Conservation (phyloP, 2,797 vertebrate genomes). For the Catamblyrhynchus diadema region DNA sequence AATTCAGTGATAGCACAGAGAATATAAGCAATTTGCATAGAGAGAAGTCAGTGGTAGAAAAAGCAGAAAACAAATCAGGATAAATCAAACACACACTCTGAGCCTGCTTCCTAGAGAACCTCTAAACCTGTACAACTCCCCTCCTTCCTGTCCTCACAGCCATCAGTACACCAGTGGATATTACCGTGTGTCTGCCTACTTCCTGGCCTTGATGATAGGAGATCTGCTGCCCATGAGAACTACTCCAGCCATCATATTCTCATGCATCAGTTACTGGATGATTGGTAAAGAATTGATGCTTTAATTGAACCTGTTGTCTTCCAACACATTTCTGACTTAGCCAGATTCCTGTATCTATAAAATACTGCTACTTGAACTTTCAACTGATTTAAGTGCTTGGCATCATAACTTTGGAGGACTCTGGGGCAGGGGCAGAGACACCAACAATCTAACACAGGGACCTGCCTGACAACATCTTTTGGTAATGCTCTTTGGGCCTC, state of each 20-base stretch:
- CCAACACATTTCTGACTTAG: background rate
- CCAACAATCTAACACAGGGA: background rate
- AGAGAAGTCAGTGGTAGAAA: background rate
- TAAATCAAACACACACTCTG: background rate
- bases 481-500: background rate
- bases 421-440: background rate
- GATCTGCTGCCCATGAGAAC: constrained; percentile 73
- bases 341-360: background rate
- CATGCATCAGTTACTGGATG: constrained; percentile 73
- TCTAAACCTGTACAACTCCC: constrained; percentile 26
- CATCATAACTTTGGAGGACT: background rate
- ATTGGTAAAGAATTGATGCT: constrained; percentile 66
- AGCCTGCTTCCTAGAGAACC: background rate
- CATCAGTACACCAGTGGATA: constrained; percentile 74
- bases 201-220: constrained; percentile 70
- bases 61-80: background rate
- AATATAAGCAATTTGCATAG: background rate
- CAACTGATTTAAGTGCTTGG: background rate
- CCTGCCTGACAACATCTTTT: background rate
- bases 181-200: constrained; percentile 71
- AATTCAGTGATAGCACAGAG: background rate
- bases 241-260: constrained; percentile 67
- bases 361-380: background rate
- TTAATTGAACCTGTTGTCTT: background rate
- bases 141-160: constrained; percentile 52